phyloP scores from a whole-genome alignment of 2,113 vertebrate genomes.

The Coptodon rendalli region DNA sequence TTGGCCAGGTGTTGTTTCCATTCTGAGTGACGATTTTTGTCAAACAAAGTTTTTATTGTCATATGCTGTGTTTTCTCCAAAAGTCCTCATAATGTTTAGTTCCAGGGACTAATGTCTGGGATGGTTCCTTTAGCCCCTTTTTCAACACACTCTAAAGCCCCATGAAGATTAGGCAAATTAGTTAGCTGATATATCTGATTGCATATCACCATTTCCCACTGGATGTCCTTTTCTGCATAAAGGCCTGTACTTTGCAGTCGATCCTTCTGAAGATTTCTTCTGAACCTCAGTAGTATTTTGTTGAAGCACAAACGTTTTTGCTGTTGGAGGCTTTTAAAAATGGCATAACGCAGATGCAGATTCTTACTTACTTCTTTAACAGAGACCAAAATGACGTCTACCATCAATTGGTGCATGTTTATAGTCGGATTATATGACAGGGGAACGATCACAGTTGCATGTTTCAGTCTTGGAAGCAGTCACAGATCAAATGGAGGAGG shows the following conservation, averaged over 20 bases:
- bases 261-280: not conserved
- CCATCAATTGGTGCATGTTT: not conserved
- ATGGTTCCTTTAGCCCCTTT: not conserved
- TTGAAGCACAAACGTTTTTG: not conserved
- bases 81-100: not conserved
- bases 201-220: not conserved
- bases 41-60: not conserved
- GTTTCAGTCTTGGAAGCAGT: not conserved
- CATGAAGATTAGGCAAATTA: not conserved
- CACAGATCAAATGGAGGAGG: constrained; percentile 2
- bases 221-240: not conserved
- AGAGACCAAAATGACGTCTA: not conserved
- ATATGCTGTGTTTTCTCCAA: not conserved
- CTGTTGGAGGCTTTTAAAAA: not conserved
- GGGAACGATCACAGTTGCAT: fast-evolving
- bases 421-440: not conserved
- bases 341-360: not conserved
- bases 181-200: not conserved
- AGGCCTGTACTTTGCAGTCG: not conserved
- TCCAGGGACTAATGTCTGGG: not conserved
- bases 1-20: not conserved
- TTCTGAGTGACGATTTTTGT: not conserved
- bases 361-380: not conserved
- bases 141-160: not conserved
- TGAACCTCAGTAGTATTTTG: not conserved